These are phyloP conservation scores for Galagoides demidoff DNA, from an alignment of 2,797 vertebrate species.

Conservation along the genomic window DNA sequence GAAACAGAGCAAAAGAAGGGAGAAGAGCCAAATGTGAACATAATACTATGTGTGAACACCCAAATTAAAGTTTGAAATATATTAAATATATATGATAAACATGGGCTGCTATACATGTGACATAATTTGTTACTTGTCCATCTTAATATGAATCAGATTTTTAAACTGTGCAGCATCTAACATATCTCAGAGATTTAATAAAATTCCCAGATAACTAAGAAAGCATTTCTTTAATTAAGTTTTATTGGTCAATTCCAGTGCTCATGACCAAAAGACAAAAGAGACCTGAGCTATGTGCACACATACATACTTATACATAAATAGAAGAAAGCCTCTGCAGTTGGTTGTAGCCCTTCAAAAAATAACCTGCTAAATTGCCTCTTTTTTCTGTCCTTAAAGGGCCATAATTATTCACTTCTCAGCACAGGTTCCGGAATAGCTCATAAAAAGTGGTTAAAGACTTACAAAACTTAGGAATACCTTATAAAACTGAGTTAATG, in stretches of 20 bases:
- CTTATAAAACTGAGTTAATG: background rate
- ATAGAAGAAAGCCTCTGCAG: background rate
- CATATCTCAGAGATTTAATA: background rate
- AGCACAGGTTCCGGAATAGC: background rate
- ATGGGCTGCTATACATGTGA: background rate
- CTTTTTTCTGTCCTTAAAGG: background rate
- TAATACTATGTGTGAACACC: background rate
- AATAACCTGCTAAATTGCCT: background rate
- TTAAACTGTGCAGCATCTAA: background rate
- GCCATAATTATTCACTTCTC: background rate
- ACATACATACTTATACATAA: too few relatives aligned
- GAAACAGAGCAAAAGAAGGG: background rate
- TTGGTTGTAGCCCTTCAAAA: background rate
- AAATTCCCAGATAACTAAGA: background rate
- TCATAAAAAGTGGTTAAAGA: background rate
- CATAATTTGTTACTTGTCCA: background rate
- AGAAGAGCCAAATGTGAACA: background rate
- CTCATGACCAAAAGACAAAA: background rate
- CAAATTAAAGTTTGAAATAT: background rate
- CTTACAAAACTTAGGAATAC: background rate
- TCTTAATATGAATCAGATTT: background rate
- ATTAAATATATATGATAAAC: background rate
- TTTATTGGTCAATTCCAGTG: background rate
- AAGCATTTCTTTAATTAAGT: background rate
- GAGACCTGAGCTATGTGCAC: background rate